phyloP scores from a whole-genome alignment of 2,113 vertebrate genomes.

The Eublepharis macularius region DNA sequence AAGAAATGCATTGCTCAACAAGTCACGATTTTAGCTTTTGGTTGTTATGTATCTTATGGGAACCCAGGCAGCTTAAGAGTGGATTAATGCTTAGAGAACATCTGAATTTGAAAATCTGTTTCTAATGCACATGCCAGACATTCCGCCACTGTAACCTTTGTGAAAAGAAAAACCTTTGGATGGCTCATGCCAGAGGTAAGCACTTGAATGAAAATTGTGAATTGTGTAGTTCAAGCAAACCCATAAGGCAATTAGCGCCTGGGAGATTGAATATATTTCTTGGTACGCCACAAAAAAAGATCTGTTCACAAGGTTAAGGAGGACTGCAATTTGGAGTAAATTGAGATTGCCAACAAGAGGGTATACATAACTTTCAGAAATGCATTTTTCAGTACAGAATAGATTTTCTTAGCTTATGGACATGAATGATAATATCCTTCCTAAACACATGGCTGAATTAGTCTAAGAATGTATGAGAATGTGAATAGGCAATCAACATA shows the following conservation, averaged over 20 bases:
- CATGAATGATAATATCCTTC: conserved; percentile 31
- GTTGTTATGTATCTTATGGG: conserved; percentile 32
- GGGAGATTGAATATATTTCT: background rate
- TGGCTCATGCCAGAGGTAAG: conserved; percentile 16
- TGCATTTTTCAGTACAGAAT: background rate
- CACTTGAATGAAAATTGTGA: background rate
- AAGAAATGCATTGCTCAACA: conserved; percentile 30
- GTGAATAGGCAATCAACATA: conserved; percentile 48
- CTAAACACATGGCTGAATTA: conserved; percentile 46
- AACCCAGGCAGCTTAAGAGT: conserved; percentile 31
- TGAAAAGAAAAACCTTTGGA: background rate
- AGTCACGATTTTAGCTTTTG: conserved; percentile 47
- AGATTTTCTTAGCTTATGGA: conserved; percentile 32
- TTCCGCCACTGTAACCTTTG: conserved; percentile 37
- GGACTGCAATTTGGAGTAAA: background rate
- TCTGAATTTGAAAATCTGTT: conserved; percentile 54
- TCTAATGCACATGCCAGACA: conserved; percentile 14
- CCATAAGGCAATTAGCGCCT: conserved; percentile 16
- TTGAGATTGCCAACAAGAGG: conserved; percentile 4
- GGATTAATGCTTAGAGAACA: conserved; percentile 57
- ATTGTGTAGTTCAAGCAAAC: conserved; percentile 2
- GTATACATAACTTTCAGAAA: background rate
- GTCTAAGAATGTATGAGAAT: conserved; percentile 34
- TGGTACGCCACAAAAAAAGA: background rate
- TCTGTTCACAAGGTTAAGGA: conserved; percentile 9